Percentiles rank a stretch among this genome's conserved stretches.
Conservation (phyloP, 1,140 invertebrate genomes). For the Euwallacea similis region DNA sequence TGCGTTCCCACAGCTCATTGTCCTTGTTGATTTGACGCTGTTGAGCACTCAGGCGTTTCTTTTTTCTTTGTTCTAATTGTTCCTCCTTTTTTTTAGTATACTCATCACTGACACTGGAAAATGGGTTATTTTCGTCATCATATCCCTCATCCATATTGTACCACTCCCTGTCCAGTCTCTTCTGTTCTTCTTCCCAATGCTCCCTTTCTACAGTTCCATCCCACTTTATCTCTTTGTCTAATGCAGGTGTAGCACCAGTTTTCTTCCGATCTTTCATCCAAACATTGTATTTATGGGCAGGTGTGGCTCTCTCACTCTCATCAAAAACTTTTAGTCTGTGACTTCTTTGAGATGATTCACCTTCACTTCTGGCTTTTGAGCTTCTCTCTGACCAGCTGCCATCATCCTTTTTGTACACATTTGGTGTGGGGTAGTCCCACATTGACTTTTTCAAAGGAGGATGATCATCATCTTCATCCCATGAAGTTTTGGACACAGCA, state of each 20-base stretch:
- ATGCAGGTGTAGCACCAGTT: constrained; percentile 63
- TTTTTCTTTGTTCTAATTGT: constrained; percentile 85
- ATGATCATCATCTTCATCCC: constrained; percentile 86
- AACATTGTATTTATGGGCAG: constrained; percentile 81
- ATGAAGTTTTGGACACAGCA: constrained; percentile 73
- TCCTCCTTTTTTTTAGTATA: constrained; percentile 91
- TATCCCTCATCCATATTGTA: constrained; percentile 93
- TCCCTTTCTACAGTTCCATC: constrained; percentile 70
- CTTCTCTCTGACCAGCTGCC: constrained; percentile 56
- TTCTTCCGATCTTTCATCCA: constrained; percentile 73
- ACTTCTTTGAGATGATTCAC: constrained; percentile 34
- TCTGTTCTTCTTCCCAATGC: constrained; percentile 92
- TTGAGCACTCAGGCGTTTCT: constrained; percentile 90
- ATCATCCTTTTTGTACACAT: constrained; percentile 55
- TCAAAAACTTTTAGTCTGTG: constrained; percentile 58
- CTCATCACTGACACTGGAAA: constrained; percentile 85
- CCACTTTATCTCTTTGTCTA: constrained; percentile 53
- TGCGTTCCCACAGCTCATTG: constrained; percentile 98
- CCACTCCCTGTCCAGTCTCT: constrained; percentile 93
- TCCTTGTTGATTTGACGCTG: constrained; percentile 95
- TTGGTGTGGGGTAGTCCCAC: constrained; percentile 93
- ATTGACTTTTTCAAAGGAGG: constrained; percentile 68
- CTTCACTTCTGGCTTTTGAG: constrained; percentile 38
- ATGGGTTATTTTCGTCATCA: constrained; percentile 92
- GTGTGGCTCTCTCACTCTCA: constrained; percentile 74